Conservation (phyloP, 1,140 invertebrate genomes). For the Drosophila punjabiensis region DNA sequence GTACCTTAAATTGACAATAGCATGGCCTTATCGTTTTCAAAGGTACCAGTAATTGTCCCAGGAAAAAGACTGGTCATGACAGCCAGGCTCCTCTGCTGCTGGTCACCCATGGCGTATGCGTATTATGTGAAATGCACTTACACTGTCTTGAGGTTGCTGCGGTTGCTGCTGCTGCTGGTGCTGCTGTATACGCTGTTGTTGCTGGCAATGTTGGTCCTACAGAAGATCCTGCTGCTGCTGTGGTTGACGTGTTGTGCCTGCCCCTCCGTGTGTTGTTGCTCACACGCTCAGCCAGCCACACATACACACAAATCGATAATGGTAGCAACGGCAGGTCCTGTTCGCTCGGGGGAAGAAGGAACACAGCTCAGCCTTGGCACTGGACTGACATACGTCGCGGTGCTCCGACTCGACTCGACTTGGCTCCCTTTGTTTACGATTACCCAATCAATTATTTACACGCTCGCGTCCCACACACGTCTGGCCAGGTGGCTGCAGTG, state of each 20-base stretch:
- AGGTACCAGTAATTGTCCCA: neutral
- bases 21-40: neutral
- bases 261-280: conserved; percentile 44
- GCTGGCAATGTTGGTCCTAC: conserved; percentile 13
- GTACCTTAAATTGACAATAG: neutral
- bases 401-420: conserved; percentile 17
- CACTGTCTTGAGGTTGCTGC: conserved; percentile 64
- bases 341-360: conserved; percentile 26
- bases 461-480: conserved; percentile 45
- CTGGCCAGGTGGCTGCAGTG: conserved; percentile 48
- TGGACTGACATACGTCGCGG: conserved; percentile 49
- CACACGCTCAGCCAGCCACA: conserved; percentile 58
- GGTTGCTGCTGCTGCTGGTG: conserved; percentile 39
- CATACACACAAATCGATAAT: conserved; percentile 81
- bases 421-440: conserved; percentile 62
- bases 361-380: conserved; percentile 48
- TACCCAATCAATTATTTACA: conserved; percentile 75
- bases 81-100: neutral
- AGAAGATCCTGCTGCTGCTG: conserved; percentile 27
- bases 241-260: conserved; percentile 39
- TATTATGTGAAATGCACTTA: conserved; percentile 62
- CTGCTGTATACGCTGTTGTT: conserved; percentile 5
- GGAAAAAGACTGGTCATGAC: neutral
- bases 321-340: conserved; percentile 32
- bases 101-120: conserved; percentile 52